Base-by-base conservation (phyloP, 2,797 vertebrate genomes). In the Adrianichthys oophorus region DNA sequence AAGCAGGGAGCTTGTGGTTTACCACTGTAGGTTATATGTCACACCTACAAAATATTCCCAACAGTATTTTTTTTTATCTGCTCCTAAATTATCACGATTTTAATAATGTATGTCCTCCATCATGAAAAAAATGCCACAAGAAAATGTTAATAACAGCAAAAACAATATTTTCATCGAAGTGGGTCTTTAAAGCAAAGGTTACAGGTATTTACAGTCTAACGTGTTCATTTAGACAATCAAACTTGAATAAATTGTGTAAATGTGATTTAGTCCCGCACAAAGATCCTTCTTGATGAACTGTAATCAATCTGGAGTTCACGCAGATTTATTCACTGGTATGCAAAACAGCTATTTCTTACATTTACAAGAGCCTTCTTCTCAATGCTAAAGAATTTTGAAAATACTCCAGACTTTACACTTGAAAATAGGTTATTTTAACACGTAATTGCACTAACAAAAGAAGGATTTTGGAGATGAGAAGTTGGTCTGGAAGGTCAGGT, bases 221-320 rank as follows among this genome's bases (percentile, higher is more conserved):
- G 47, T 56, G 65, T 50, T 52, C 48, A 66, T 62, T 71, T 72
- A 42, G 45, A 19, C 18, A 45, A 61, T 48, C 48, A 65, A 44
- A 72, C 48, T 51, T 40, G 52, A 45, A 77, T 53, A 63, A 62
- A 42, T 57, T 70, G 54, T 81, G 58, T 60, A 79, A 71, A 79
- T 66, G 83, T 52, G 75, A 71, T 63, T 56, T 73, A 62, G 74
- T 74, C 69, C 65, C 53, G 49, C 65, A 48, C 56, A 66, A 61
- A 74, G 70, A 83, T 63, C 69, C 82, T 64, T 47, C 52, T 71
- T 43, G 59, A 72, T 72, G 78, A 88, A 87, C 66, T 81, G 65
- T 72, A 73, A 70, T 75, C 66, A 84, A 59, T 71, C 59, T 72
- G 59, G 59, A 69, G 56, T 57, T 68, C 48, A 29, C n/a, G n/a